A percentile compares a stretch with the other conserved stretches of the same genome.
phyloP scores from a whole-genome alignment of 2,113 vertebrate species.

The Stigmatopora argus region DNA sequence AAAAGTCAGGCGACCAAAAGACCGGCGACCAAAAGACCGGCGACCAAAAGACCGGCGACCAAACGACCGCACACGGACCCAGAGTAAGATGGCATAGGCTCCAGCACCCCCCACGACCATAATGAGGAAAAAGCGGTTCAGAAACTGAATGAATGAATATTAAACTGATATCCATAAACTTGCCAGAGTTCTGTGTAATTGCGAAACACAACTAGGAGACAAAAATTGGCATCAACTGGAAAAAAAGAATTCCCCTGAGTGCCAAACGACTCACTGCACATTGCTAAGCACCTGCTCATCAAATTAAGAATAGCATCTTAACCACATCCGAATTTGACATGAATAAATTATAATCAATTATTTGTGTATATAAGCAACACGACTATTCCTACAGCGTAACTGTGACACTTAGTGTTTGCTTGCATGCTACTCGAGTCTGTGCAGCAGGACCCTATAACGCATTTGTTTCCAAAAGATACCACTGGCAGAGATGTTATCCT shows the following conservation, averaged over 20 bases:
- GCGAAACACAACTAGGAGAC: neutral
- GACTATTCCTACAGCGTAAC: too few relatives aligned
- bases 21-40: too few relatives aligned
- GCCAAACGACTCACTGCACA: neutral
- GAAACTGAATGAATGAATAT: neutral
- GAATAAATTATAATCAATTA: too few relatives aligned
- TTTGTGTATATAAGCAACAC: neutral
- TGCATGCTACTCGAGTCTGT: neutral
- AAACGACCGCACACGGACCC: too few relatives aligned
- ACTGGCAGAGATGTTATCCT: slow-evolving; percentile 19
- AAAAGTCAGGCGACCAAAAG: too few relatives aligned
- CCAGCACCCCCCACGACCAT: too few relatives aligned
- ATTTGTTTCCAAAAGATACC: slow-evolving; percentile 8
- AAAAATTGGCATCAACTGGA: neutral
- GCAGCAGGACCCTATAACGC: neutral
- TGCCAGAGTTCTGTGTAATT: neutral
- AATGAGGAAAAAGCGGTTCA: too few relatives aligned
- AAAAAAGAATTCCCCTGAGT: neutral
- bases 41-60: too few relatives aligned
- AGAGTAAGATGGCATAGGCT: too few relatives aligned
- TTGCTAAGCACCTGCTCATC: neutral
- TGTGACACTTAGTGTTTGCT: neutral
- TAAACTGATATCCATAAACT: neutral
- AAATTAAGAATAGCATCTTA: neutral
- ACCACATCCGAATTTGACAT: neutral